Evolutionary conservation across 2,113 vertebrate species (phyloP).

Genomic region (Tragelaphus buxtoni): DNA sequence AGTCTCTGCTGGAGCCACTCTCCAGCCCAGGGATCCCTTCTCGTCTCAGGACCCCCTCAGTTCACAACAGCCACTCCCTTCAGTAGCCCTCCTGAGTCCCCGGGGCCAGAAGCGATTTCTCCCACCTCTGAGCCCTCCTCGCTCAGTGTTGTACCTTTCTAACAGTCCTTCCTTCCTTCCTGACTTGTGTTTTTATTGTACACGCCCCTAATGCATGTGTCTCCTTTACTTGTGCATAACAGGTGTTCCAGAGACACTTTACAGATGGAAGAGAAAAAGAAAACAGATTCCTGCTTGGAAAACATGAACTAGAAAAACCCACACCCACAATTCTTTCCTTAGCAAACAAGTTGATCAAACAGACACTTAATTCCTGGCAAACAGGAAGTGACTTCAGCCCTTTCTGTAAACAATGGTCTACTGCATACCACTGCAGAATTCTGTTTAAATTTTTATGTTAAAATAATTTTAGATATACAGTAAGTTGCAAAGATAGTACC

Average conservation of each 20-base stretch:
- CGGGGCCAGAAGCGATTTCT: neutral
- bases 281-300: neutral
- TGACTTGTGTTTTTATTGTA: neutral
- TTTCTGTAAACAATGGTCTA: neutral
- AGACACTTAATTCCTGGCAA: conserved; percentile 20
- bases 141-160: neutral
- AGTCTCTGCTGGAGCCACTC: neutral
- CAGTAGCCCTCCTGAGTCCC: neutral
- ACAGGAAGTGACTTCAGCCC: neutral
- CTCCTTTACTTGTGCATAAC: neutral
- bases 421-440: neutral
- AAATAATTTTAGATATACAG: neutral
- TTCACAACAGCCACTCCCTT: neutral
- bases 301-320: neutral
- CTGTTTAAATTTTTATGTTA: neutral
- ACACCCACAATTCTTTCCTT: neutral
- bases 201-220: neutral
- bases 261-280: neutral
- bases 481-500: neutral
- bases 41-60: neutral
- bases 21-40: neutral
- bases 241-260: neutral
- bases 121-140: neutral
- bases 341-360: conserved; percentile 54
- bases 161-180: neutral